phyloP scores from a whole-genome alignment of 1,140 invertebrate genomes.

The Brachionus angularis region DNA sequence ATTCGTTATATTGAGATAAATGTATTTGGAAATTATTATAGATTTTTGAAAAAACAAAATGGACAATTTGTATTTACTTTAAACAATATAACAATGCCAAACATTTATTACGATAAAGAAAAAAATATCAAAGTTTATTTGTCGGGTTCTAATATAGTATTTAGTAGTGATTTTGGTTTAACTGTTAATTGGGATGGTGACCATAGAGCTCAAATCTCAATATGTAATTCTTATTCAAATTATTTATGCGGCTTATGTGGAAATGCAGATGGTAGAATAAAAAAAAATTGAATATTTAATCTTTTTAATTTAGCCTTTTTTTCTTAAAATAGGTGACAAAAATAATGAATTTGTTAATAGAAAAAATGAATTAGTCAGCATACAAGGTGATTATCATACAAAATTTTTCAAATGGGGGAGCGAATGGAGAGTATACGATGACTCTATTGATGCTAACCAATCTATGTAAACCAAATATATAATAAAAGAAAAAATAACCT shows the following conservation, averaged over 20 bases:
- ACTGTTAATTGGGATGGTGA: slow-evolving; percentile 24
- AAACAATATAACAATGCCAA: background rate
- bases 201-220: background rate
- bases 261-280: slow-evolving; percentile 26
- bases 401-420: background rate
- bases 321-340: background rate
- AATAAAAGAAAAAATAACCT: too few species aligned
- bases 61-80: background rate
- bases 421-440: background rate
- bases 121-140: background rate
- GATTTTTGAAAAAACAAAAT: slow-evolving; percentile 3
- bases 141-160: slow-evolving; percentile 5
- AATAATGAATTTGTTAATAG: slow-evolving; percentile 31
- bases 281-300: background rate
- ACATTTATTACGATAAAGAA: background rate
- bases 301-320: background rate
- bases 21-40: background rate
- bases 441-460: background rate
- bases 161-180: slow-evolving; percentile 36
- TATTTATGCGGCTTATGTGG: slow-evolving; percentile 38
- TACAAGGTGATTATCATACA: background rate
- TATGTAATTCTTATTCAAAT: slow-evolving; percentile 29
- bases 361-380: background rate
- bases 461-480: too few species aligned
- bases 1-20: slow-evolving; percentile 29